Evolutionary conservation across 2,888 invertebrate genomes (phyloP).

Genomic region (Drosophila paramelanica): DNA sequence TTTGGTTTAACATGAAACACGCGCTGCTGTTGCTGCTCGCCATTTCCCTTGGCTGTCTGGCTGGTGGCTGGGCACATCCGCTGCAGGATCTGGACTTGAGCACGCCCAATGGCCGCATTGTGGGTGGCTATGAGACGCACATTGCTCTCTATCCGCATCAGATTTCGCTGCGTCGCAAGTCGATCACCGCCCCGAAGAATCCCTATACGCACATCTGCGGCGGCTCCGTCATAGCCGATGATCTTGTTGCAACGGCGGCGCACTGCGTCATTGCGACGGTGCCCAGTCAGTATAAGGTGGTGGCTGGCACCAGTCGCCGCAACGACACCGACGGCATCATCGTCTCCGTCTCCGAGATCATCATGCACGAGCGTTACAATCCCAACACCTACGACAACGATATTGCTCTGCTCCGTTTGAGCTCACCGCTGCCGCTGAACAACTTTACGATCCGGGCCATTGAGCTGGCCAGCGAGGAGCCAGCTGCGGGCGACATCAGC

Average conservation of each 20-base stretch:
- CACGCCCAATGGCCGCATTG: constrained; percentile 69
- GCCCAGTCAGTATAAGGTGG: constrained; percentile 79
- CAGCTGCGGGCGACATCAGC: constrained; percentile 49
- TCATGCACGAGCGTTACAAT: constrained; percentile 86
- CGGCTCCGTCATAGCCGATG: constrained; percentile 65
- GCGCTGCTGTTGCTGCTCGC: constrained; percentile 36
- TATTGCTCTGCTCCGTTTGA: constrained; percentile 85
- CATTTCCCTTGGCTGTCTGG: constrained; percentile 7
- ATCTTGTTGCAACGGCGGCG: constrained; percentile 76
- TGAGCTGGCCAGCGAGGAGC: constrained; percentile 52
- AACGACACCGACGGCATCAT: constrained; percentile 85
- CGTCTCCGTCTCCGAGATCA: constrained; percentile 85
- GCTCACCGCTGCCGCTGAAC: constrained; percentile 69
- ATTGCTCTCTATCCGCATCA: constrained; percentile 75
- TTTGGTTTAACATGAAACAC: constrained; percentile 49
- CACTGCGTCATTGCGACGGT: constrained; percentile 70
- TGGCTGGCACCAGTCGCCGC: constrained; percentile 86
- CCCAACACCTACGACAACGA: constrained; percentile 86
- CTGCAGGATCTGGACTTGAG: constrained; percentile 30
- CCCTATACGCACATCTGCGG: constrained; percentile 76
- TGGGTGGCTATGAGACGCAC: constrained; percentile 70
- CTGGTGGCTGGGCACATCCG: constrained; percentile 32
- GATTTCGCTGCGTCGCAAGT: constrained; percentile 73
- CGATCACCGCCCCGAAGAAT: constrained; percentile 35
- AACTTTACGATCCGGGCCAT: constrained; percentile 75